Conservation (phyloP, 2,888 invertebrate species). For the Pristionchus entomophagus region DNA sequence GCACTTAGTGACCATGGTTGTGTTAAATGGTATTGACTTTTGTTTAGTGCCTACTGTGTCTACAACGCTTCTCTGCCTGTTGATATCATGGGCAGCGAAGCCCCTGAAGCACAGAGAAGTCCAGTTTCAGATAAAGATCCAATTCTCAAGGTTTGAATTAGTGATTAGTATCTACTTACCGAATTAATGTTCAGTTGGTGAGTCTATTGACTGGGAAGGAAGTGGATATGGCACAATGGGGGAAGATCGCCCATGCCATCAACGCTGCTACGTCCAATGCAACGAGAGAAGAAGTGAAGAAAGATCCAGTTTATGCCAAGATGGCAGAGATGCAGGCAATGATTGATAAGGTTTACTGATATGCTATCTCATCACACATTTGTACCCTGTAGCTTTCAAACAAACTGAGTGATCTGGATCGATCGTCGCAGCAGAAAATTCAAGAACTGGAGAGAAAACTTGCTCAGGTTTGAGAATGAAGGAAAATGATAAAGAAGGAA, state of each 20-base stretch:
- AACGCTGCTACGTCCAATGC: background rate
- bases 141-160: background rate
- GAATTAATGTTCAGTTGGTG: background rate
- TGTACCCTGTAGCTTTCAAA: background rate
- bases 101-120: background rate
- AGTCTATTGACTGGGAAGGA: background rate
- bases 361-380: too few relatives aligned
- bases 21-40: background rate
- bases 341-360: background rate
- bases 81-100: background rate
- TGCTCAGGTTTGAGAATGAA: background rate
- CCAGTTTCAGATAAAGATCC: background rate
- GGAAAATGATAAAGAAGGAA: too few relatives aligned
- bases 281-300: background rate
- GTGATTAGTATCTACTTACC: background rate
- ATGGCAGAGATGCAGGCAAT: background rate
- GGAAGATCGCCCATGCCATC: too few relatives aligned
- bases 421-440: background rate
- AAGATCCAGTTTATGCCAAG: background rate
- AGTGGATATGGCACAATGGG: background rate
- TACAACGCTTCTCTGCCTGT: background rate
- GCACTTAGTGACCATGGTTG: background rate
- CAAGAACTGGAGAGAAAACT: slow-evolving; percentile 1
- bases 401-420: background rate
- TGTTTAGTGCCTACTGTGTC: background rate